Conservation (phyloP, 2,888 invertebrate genomes). For the Macrosiphum euphorbiae region DNA sequence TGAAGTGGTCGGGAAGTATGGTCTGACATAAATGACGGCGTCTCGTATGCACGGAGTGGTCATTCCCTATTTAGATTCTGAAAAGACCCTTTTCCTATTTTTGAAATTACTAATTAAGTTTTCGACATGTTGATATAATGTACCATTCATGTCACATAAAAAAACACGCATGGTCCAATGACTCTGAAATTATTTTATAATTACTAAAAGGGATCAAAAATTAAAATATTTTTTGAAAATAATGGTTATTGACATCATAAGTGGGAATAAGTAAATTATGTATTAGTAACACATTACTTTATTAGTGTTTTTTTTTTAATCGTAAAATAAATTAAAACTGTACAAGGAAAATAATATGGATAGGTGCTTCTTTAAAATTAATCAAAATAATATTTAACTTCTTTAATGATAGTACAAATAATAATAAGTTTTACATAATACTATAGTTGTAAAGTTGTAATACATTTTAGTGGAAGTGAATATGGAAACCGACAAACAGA, state of each 20-base stretch:
- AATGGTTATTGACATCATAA: background rate
- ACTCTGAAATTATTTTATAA: background rate
- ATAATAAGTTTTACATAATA: background rate
- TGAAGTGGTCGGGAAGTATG: constrained; percentile 13
- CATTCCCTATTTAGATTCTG: background rate
- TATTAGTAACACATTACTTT: background rate
- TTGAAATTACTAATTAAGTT: constrained; percentile 33
- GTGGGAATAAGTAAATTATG: no score
- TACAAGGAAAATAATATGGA: background rate
- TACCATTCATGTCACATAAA: background rate
- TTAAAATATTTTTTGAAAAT: background rate
- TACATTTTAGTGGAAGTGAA: background rate
- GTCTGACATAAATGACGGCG: background rate
- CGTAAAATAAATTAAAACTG: background rate
- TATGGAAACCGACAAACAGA: background rate
- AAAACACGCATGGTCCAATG: background rate
- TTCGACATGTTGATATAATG: background rate
- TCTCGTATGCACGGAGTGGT: background rate
- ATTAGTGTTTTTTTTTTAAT: background rate
- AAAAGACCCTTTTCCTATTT: background rate
- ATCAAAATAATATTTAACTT: background rate
- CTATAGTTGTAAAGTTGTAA: background rate
- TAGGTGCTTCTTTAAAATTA: background rate
- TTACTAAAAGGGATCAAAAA: background rate
- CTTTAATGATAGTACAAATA: background rate